Percentiles rank a stretch among this genome's conserved stretches.
phyloP scores from a whole-genome alignment of 2,797 vertebrate genomes.

The Hydrocynus forskahlii region DNA sequence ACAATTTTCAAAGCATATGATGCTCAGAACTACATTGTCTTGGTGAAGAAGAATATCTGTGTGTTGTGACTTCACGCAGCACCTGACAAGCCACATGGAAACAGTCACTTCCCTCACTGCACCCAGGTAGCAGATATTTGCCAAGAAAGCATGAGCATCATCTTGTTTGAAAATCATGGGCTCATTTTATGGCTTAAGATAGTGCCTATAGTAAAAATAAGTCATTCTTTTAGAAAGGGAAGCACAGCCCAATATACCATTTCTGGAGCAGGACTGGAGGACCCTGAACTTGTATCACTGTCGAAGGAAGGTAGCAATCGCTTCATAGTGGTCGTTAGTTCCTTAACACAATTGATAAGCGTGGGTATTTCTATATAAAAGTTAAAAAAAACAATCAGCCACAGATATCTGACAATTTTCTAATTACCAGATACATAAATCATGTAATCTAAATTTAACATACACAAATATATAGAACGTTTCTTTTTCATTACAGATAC shows the following conservation, averaged over 20 bases:
- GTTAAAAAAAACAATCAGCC: neutral
- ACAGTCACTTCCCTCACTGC: too few species aligned
- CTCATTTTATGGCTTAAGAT: too few species aligned
- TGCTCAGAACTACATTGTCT: too few species aligned
- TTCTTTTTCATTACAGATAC: neutral
- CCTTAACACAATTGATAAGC: constrained; percentile 16
- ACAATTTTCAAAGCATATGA: too few species aligned
- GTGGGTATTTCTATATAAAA: constrained; percentile 1
- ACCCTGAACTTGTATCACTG: constrained; percentile 19
- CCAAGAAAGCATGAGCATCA: too few species aligned
- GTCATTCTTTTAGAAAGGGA: too few species aligned
- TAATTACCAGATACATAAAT: neutral
- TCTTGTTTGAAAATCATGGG: too few species aligned
- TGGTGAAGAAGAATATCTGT: too few species aligned
- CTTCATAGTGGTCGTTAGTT: constrained; percentile 10
- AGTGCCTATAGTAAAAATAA: too few species aligned
- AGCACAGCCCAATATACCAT: neutral
- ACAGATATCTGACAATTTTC: neutral
- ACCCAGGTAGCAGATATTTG: too few species aligned
- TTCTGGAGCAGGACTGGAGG: constrained; percentile 19
- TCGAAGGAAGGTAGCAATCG: neutral
- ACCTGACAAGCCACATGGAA: too few species aligned
- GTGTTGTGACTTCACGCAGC: too few species aligned
- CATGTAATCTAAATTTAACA: neutral
- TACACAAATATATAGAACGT: neutral